These are phyloP conservation scores for Lepidotrigona ventralis DNA, from an alignment of 1,140 invertebrate genomes.

Conservation along the genomic window DNA sequence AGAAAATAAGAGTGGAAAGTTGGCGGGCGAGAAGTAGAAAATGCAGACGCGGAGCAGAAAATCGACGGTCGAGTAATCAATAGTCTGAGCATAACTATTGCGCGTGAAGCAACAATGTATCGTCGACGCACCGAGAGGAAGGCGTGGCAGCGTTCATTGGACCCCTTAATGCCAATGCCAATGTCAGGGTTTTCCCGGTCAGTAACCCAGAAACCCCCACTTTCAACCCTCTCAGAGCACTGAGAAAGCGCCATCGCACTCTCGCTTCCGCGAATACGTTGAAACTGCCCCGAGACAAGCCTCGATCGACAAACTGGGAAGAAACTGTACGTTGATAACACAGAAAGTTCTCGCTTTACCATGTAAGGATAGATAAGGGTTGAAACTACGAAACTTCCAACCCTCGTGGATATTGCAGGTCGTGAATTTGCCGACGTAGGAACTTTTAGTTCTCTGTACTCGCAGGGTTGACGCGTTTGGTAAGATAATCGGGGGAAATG, in stretches of 20 bases:
- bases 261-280: no score
- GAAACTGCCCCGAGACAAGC: no score
- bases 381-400: background rate
- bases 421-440: conserved; percentile 43
- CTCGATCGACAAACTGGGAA: background rate
- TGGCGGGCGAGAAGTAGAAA: background rate
- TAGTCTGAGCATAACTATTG: conserved; percentile 48
- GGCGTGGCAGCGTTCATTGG: conserved; percentile 72
- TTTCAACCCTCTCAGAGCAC: background rate
- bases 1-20: background rate
- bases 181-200: conserved; percentile 74
- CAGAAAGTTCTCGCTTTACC: conserved; percentile 7
- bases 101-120: conserved; percentile 52
- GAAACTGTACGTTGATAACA: conserved; percentile 13
- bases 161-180: conserved; percentile 74
- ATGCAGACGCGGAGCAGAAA: background rate
- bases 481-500: no score
- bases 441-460: conserved; percentile 27
- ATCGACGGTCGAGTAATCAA: conserved; percentile 29
- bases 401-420: conserved; percentile 35
- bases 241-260: conserved; percentile 6
- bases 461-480: background rate
- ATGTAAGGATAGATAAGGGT: background rate
- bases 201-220: conserved; percentile 54
- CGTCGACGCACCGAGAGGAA: conserved; percentile 57